Conservation (phyloP, 2,797 vertebrate species). For the Liparis tanakae region DNA sequence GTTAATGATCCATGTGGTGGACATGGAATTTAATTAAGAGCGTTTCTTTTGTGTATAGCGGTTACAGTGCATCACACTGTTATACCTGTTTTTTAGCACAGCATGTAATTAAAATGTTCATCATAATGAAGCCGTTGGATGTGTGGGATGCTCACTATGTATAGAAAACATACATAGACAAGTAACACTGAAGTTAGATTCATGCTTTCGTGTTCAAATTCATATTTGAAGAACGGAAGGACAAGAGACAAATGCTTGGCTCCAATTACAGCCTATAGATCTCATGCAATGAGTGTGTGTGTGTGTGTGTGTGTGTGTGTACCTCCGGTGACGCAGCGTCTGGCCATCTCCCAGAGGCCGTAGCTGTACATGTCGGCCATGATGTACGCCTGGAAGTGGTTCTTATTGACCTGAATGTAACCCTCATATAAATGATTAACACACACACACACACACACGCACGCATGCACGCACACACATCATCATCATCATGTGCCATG, state of each 20-base stretch:
- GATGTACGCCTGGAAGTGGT: constrained; percentile 96
- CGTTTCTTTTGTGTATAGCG: neutral
- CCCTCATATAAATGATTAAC: neutral
- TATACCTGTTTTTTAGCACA: neutral
- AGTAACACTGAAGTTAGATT: neutral
- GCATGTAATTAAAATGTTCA: neutral
- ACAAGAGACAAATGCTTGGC: constrained; percentile 21
- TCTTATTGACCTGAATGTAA: constrained; percentile 85
- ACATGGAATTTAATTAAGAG: neutral
- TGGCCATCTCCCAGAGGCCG: constrained; percentile 95
- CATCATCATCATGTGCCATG: neutral
- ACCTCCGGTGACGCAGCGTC: constrained; percentile 95
- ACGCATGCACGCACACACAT: neutral
- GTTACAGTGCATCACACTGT: neutral
- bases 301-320: constrained; percentile 17
- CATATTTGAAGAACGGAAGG: neutral
- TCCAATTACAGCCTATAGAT: constrained; percentile 55
- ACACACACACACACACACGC: neutral
- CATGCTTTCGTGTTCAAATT: neutral
- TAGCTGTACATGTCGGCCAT: constrained; percentile 99
- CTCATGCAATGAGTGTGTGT: constrained; percentile 33
- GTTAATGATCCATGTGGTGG: neutral
- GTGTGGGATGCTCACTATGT: neutral
- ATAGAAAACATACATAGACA: neutral
- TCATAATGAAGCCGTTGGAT: neutral